Evolutionary conservation across 2,113 vertebrate species (phyloP).

Genomic region (Solea solea): DNA sequence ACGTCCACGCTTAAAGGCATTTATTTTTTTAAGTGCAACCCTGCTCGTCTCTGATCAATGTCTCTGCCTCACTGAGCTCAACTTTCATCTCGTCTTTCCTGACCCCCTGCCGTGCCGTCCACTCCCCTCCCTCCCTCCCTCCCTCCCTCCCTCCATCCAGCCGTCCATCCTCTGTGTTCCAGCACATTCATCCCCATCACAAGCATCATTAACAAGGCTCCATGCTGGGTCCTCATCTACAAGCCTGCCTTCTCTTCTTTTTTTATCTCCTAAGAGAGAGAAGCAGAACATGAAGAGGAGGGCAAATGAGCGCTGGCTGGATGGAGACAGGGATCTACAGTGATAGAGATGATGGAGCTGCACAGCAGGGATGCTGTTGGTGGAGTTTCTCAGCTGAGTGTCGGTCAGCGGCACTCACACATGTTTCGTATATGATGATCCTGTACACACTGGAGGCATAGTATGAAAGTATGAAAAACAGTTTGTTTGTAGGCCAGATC

Average conservation of each 20-base stretch:
- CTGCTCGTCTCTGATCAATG: constrained; percentile 7
- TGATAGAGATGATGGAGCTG: constrained; percentile 17
- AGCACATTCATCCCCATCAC: not conserved
- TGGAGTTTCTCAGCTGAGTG: constrained; percentile 13
- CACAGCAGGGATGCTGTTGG: not conserved
- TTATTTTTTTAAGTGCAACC: constrained; percentile 35
- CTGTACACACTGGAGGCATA: too few relatives aligned
- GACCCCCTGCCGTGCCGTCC: constrained; percentile 30
- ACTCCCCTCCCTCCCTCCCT: not conserved
- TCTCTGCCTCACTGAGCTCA: not conserved
- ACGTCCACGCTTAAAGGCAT: constrained; percentile 13
- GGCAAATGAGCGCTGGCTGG: not conserved
- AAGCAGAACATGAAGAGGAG: not conserved
- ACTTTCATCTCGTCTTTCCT: constrained; percentile 36
- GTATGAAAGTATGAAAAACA: too few relatives aligned
- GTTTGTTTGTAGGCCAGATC: too few relatives aligned
- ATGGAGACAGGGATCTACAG: constrained; percentile 3
- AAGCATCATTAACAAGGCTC: constrained; percentile 37
- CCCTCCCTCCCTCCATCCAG: not conserved
- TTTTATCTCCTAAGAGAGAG: not conserved
- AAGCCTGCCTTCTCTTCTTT: not conserved
- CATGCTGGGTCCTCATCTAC: constrained; percentile 37
- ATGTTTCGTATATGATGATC: too few relatives aligned
- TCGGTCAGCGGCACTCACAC: constrained; percentile 12
- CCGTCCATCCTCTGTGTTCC: constrained; percentile 1